A percentile compares a stretch with the other conserved stretches of the same genome.
Conservation (phyloP, 2,888 invertebrate genomes). For the Epinotia demarniana region DNA sequence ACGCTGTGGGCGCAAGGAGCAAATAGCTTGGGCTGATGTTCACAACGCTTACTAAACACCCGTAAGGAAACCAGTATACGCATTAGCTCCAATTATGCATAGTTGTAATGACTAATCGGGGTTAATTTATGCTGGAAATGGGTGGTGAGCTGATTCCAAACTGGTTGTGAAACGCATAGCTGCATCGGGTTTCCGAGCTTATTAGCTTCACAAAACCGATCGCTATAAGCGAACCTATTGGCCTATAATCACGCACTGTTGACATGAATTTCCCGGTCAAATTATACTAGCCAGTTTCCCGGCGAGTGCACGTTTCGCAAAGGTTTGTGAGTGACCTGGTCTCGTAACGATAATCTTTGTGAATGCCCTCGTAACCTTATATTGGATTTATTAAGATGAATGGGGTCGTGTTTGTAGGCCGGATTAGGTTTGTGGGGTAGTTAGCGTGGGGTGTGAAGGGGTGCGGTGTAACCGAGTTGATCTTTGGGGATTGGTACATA, state of each 20-base stretch:
- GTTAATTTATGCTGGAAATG: background rate
- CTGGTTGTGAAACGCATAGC: background rate
- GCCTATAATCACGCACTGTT: background rate
- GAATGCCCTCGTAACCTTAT: conserved; percentile 24
- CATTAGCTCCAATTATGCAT: background rate
- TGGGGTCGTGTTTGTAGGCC: background rate
- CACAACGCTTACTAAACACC: background rate
- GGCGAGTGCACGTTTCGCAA: background rate
- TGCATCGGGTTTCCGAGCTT: conserved; percentile 9
- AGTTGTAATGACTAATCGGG: background rate
- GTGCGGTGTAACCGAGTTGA: background rate
- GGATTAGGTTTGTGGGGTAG: background rate
- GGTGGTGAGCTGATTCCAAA: background rate
- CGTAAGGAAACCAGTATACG: background rate
- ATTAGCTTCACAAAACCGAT: background rate
- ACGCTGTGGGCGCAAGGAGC: conserved; percentile 52
- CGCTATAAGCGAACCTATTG: background rate
- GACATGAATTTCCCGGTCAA: background rate
- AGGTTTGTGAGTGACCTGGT: conserved; percentile 7
- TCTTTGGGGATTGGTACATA: background rate
- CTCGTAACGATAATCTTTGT: conserved; percentile 19
- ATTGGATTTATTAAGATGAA: conserved; percentile 31
- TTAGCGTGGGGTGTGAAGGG: background rate
- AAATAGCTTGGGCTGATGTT: conserved; percentile 31
- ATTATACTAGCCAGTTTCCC: background rate